Conservation (phyloP, 2,797 vertebrate species). For the Xenops minutus region DNA sequence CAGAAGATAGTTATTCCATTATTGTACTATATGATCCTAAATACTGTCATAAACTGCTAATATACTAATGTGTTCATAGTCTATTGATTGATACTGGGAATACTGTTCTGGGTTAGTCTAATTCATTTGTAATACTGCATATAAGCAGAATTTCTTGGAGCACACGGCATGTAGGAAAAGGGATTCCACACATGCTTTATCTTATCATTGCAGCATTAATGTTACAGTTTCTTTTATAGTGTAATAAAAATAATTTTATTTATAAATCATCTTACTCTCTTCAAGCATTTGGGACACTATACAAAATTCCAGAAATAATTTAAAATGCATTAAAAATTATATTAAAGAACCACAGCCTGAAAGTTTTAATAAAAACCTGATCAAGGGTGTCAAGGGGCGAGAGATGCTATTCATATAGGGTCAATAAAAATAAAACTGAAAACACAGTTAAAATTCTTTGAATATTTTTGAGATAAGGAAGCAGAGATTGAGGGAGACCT, state of each 20-base stretch:
- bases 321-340: conserved; percentile 29
- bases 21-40: conserved; percentile 53
- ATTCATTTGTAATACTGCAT: conserved; percentile 38
- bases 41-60: conserved; percentile 65
- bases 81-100: conserved; percentile 55
- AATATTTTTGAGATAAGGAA: neutral
- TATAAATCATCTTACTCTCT: neutral
- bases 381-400: neutral
- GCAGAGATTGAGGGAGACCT: neutral
- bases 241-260: conserved; percentile 37
- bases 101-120: conserved; percentile 22
- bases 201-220: neutral
- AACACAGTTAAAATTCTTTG: neutral
- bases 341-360: conserved; percentile 12
- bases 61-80: conserved; percentile 60
- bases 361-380: conserved; percentile 53
- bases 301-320: conserved; percentile 34
- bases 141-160: conserved; percentile 42
- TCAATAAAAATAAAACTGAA: conserved; percentile 12
- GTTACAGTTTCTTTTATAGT: neutral
- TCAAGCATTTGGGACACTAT: neutral
- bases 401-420: neutral
- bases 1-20: conserved; percentile 30
- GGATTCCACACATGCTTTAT: conserved; percentile 36
- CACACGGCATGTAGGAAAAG: neutral